Conservation (phyloP, 1,140 invertebrate genomes). For the Watersipora subatra region DNA sequence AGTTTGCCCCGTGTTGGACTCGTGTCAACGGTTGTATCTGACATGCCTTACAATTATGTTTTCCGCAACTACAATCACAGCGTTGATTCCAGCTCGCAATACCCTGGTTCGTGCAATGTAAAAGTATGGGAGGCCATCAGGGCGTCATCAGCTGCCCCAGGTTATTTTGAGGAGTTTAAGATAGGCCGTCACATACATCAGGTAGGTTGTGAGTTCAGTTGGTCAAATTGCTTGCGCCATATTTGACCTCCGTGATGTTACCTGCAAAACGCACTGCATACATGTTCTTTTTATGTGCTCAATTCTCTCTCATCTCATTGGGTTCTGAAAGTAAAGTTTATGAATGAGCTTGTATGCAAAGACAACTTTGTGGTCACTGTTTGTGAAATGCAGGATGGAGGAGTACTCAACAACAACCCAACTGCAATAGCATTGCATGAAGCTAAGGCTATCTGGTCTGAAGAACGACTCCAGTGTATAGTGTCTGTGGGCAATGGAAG, state of each 20-base stretch:
- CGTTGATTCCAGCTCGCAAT: constrained; percentile 57
- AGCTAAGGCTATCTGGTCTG: constrained; percentile 59
- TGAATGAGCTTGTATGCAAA: too few relatives aligned
- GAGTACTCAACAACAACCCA: constrained; percentile 78
- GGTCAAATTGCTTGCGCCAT: neutral
- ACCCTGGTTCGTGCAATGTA: constrained; percentile 59
- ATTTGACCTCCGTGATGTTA: neutral
- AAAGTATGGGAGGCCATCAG: constrained; percentile 73
- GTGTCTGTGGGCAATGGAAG: constrained; percentile 74
- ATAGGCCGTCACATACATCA: constrained; percentile 63
- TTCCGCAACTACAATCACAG: constrained; percentile 80
- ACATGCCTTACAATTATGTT: constrained; percentile 55
- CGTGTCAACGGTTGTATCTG: constrained; percentile 65
- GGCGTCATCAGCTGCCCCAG: constrained; percentile 80
- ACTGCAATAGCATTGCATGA: constrained; percentile 78
- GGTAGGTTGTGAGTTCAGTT: too few relatives aligned
- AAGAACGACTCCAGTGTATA: constrained; percentile 63
- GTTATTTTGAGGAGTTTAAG: constrained; percentile 76
- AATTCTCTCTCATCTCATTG: too few relatives aligned
- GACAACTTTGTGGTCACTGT: neutral
- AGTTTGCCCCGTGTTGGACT: constrained; percentile 39
- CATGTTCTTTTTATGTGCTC: too few relatives aligned
- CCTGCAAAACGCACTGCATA: too few relatives aligned
- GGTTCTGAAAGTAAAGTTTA: too few relatives aligned
- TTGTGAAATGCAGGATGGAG: constrained; percentile 52